phyloP scores from a whole-genome alignment of 2,888 invertebrate species.

The Amphipoea oculea region DNA sequence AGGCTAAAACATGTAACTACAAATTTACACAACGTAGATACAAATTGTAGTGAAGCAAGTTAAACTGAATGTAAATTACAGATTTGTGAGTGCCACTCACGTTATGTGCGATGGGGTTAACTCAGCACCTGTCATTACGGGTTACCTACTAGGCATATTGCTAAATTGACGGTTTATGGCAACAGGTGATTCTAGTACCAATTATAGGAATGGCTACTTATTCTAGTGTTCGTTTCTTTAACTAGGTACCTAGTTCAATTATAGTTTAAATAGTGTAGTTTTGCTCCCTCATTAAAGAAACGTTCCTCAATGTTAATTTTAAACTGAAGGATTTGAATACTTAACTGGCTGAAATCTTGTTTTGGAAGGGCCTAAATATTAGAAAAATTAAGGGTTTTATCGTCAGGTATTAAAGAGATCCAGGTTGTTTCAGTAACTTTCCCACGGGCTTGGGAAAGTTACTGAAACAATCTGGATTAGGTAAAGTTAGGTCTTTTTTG shows the following conservation, averaged over 20 bases:
- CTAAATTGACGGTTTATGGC: constrained; percentile 4
- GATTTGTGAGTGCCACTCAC: constrained; percentile 1
- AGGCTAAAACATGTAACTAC: neutral
- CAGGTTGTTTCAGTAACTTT: too few relatives aligned
- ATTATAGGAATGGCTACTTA: constrained; percentile 9
- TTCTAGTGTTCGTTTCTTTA: neutral
- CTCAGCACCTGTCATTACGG: constrained; percentile 8
- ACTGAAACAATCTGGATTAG: neutral
- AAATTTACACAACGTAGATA: neutral
- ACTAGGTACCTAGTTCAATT: neutral
- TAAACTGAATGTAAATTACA: constrained; percentile 39
- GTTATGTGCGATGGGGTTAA: constrained; percentile 15
- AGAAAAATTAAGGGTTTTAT: neutral
- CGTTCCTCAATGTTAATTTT: neutral
- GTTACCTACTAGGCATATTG: constrained; percentile 10
- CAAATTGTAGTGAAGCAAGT: constrained; percentile 20
- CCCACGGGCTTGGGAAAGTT: neutral
- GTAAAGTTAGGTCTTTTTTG: neutral
- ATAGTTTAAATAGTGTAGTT: neutral
- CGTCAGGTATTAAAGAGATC: too few relatives aligned
- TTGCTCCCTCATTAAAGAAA: neutral
- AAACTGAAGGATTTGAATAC: neutral
- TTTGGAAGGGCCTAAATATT: neutral
- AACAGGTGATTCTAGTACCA: constrained; percentile 19
- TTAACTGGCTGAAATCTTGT: neutral